A percentile compares a stretch with the other conserved stretches of the same genome.
Evolutionary conservation across 1,140 invertebrate genomes (phyloP).

Genomic region (Drosophila asahinai): DNA sequence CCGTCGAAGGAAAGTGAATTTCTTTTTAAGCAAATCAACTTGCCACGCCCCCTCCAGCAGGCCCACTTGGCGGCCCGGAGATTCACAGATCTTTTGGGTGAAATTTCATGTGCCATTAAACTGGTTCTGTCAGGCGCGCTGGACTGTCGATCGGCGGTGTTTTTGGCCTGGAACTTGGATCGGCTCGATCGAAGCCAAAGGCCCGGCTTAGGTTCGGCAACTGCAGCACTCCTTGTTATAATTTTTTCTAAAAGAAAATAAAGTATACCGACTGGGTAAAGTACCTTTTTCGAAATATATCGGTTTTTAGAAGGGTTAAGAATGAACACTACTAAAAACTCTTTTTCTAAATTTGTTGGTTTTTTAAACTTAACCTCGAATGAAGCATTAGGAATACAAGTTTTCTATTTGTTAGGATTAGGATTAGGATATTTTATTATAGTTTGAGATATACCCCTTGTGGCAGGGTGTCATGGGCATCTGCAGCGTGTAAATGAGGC

Average conservation of each 20-base stretch:
- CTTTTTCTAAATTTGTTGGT: no score
- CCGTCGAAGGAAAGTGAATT: slow-evolving; percentile 78
- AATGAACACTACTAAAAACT: no score
- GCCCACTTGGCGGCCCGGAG: slow-evolving; percentile 48
- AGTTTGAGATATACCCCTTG: not conserved
- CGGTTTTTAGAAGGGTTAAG: no score
- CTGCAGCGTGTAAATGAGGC: slow-evolving; percentile 64
- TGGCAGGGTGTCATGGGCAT: not conserved
- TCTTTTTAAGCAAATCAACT: slow-evolving; percentile 83
- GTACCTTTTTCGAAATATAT: not conserved
- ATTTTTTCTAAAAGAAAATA: not conserved
- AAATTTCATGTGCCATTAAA: slow-evolving; percentile 83
- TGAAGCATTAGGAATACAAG: no score
- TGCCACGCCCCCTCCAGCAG: slow-evolving; percentile 52
- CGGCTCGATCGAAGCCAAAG: not conserved
- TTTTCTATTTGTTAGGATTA: no score
- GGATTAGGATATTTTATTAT: no score
- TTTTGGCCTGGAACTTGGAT: slow-evolving; percentile 4
- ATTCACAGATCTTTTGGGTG: slow-evolving; percentile 75
- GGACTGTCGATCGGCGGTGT: slow-evolving; percentile 37
- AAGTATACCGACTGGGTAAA: not conserved
- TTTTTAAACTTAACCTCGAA: no score
- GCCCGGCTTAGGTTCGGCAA: slow-evolving; percentile 11
- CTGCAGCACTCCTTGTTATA: slow-evolving; percentile 13
- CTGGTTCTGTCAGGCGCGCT: slow-evolving; percentile 68